Conservation (phyloP, 30 jellyfish, hydroid and myxozoan genomes). For the Pelagia noctiluca region DNA sequence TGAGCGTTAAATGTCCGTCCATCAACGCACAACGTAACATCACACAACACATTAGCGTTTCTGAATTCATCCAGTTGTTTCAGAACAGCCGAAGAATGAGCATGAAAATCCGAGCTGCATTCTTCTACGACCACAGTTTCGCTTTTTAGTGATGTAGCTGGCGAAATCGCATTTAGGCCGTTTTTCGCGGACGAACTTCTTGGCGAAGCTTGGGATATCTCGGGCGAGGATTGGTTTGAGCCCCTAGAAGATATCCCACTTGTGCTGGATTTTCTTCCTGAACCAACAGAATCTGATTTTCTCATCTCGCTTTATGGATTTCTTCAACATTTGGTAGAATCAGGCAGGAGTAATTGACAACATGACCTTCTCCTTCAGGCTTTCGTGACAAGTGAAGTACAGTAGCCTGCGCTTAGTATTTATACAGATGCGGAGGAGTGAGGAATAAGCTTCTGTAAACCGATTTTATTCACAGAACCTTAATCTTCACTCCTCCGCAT, state of each 20-base stretch:
- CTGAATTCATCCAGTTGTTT: constrained; percentile 84
- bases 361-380: no score
- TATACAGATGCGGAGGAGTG: no score
- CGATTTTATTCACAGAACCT: no score
- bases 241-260: constrained; percentile 70
- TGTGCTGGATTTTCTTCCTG: constrained; percentile 72
- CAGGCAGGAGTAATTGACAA: not conserved
- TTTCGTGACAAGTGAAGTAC: no score
- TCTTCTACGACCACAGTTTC: constrained; percentile 42
- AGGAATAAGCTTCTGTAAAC: no score
- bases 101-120: constrained; percentile 48
- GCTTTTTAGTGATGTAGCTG: constrained; percentile 41
- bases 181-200: not conserved
- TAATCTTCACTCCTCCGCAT: no score
- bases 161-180: constrained; percentile 19
- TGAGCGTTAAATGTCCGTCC: constrained; percentile 93
- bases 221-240: constrained; percentile 71
- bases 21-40: constrained; percentile 95
- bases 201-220: constrained; percentile 16
- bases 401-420: no score
- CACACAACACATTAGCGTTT: constrained; percentile 83
- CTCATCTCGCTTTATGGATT: constrained; percentile 17
- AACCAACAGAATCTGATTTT: constrained; percentile 65
- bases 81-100: constrained; percentile 74
- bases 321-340: not conserved